Evolutionary conservation across 1,140 invertebrate genomes (phyloP).

Genomic region (Drosophila malerkotliana): DNA sequence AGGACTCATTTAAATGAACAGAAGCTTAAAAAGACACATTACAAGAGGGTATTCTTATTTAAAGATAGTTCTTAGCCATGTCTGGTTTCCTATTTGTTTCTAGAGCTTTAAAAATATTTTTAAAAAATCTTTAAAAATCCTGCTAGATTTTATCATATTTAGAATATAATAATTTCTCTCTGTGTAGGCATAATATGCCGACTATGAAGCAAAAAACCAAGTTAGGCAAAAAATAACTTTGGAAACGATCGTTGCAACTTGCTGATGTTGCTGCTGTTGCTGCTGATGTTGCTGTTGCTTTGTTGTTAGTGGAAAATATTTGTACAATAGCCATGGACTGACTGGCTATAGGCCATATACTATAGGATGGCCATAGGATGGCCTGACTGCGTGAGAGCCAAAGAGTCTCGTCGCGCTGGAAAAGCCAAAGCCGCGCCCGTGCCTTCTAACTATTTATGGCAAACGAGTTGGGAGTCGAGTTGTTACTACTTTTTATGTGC

Average conservation of each 20-base stretch:
- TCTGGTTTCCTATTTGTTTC: too few species aligned
- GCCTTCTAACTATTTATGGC: slow-evolving; percentile 82
- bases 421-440: slow-evolving; percentile 73
- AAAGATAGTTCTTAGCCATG: too few species aligned
- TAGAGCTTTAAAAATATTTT: too few species aligned
- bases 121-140: too few species aligned
- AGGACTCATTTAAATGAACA: background rate
- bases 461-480: slow-evolving; percentile 62
- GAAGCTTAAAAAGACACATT: background rate
- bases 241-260: slow-evolving; percentile 55
- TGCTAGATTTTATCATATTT: too few species aligned
- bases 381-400: slow-evolving; percentile 54
- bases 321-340: slow-evolving; percentile 62
- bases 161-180: slow-evolving; percentile 2
- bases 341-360: slow-evolving; percentile 10
- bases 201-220: slow-evolving; percentile 62
- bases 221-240: slow-evolving; percentile 79
- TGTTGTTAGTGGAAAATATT: slow-evolving; percentile 62
- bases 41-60: too few species aligned
- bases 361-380: slow-evolving; percentile 8
- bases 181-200: slow-evolving; percentile 57
- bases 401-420: slow-evolving; percentile 41
- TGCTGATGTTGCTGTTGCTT: slow-evolving; percentile 10
- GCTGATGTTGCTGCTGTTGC: slow-evolving; percentile 30
- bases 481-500: slow-evolving; percentile 42